Evolutionary conservation across 2,797 vertebrate species (phyloP), one percentile per base, ranked within the genome.

Genomic region (Cossypha niveicapilla): DNA sequence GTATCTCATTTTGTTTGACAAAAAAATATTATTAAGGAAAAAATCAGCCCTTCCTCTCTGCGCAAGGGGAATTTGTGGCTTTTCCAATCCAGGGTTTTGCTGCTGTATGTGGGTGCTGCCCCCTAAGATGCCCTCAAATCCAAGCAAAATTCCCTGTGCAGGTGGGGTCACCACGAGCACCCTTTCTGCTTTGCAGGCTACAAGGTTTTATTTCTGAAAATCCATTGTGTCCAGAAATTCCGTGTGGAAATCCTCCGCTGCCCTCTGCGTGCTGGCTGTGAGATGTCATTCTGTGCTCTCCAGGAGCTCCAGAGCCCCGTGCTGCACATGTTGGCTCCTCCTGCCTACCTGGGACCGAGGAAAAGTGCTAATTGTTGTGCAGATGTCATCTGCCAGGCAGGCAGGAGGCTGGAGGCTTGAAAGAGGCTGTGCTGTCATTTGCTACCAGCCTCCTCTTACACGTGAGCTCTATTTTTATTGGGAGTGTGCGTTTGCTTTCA

Each of bases 381-480:
- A 78, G 94, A 93, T 95, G 88, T 90, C 94, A 81, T 88, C 84
- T 92, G 56, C 83, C 83, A 94, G 96, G 79, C 88, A 91, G 76
- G 86, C 94, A 58, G 85, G 91, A 91, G 90, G 91, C 75, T 80
- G 94, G 86, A 90, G 95, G 92, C 92, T 93, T 94, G 72, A 60
- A 88, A 90, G 80, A 85, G 92, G 70, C 90, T 94, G 76, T 90
- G 27, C 93, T 95, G 73, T 81, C 88, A 45, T 90, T 95, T 90
- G 77, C 80, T 80, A 72, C 70, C 93, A 90, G 71, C 92, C 88
- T 90, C 78, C 88, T 94, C 11, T 77, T 95, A 90, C 93, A 93
- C 88, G 92, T 95, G 96, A 96, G 96, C 94, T 92, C 95, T 94
- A 92, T 96, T 96, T 96, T 90, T 95, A 71, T 21, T 18, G 80